A percentile compares a stretch with the other conserved stretches of the same genome.
phyloP scores from a whole-genome alignment of 2,888 invertebrate species.

The Protodeltote pygarga region DNA sequence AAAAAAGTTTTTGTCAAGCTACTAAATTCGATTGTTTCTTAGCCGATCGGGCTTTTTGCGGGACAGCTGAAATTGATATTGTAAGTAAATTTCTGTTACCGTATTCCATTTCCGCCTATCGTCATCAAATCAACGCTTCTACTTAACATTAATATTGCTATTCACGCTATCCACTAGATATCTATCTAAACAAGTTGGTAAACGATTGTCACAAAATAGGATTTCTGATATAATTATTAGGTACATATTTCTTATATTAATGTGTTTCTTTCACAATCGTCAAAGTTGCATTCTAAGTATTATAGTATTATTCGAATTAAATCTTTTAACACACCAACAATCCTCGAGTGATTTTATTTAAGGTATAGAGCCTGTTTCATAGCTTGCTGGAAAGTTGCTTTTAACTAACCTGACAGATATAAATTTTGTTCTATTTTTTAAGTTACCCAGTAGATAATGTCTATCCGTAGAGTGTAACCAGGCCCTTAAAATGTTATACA shows the following conservation, averaged over 20 bases:
- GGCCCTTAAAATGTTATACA: no score
- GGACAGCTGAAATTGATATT: no score
- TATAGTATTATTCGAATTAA: no score
- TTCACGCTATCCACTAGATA: conserved; percentile 47
- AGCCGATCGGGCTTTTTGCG: no score
- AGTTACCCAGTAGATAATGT: neutral
- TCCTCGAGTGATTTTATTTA: no score
- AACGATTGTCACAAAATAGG: conserved; percentile 73
- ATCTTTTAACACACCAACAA: no score
- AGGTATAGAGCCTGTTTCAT: no score
- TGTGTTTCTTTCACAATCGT: conserved; percentile 45
- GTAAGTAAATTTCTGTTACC: neutral
- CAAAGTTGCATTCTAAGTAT: conserved; percentile 15
- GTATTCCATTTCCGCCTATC: neutral
- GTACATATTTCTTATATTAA: conserved; percentile 50
- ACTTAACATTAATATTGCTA: conserved; percentile 66
- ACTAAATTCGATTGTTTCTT: no score
- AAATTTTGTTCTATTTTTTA: neutral
- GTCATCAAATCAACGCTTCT: conserved; percentile 23
- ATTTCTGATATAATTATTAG: conserved; percentile 56
- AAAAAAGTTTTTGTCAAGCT: no score
- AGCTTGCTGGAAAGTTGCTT: no score
- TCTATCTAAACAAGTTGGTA: conserved; percentile 56
- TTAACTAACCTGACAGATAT: no score
- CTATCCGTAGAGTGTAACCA: no score